Conservation (phyloP, 2,888 invertebrate genomes). For the Melolontha melolontha region DNA sequence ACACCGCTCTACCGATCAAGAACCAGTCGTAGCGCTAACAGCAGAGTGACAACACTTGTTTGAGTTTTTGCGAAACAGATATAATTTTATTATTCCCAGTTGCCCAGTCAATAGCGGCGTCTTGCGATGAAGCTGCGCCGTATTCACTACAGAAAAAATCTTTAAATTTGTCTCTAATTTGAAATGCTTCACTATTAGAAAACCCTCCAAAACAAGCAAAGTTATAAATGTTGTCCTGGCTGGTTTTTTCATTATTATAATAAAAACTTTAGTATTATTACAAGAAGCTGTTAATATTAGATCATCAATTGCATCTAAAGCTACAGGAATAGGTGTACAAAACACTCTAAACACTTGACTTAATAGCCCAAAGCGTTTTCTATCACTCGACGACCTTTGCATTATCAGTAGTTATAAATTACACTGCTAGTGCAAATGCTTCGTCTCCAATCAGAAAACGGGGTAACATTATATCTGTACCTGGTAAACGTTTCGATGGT, state of each 20-base stretch:
- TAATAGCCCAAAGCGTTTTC: conserved; percentile 31
- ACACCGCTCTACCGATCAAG: conserved; percentile 15
- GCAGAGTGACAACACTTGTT: conserved; percentile 1
- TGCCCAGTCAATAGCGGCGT: conserved; percentile 1
- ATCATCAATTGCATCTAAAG: conserved; percentile 16
- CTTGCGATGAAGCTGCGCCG: conserved; percentile 29
- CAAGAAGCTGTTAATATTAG: conserved; percentile 23
- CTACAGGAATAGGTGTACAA: conserved; percentile 34
- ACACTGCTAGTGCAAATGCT: conserved; percentile 16
- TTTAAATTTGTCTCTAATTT: conserved; percentile 25
- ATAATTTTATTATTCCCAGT: too few relatives aligned
- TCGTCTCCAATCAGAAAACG: conserved; percentile 23
- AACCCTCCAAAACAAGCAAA: conserved; percentile 12
- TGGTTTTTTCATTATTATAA: conserved; percentile 20
- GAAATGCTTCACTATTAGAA: conserved; percentile 21
- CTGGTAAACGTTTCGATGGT: conserved; percentile 16
- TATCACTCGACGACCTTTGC: conserved; percentile 23
- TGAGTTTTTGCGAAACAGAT: neutral
- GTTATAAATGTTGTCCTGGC: neutral
- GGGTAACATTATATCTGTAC: conserved; percentile 14
- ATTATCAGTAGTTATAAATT: conserved; percentile 14
- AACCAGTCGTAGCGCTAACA: conserved; percentile 34
- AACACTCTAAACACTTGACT: conserved; percentile 39
- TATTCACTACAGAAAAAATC: conserved; percentile 28
- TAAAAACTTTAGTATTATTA: conserved; percentile 26